These are phyloP conservation scores for Rattus norvegicus DNA, from an alignment of 2,113 vertebrate species.

Conservation along the genomic window DNA sequence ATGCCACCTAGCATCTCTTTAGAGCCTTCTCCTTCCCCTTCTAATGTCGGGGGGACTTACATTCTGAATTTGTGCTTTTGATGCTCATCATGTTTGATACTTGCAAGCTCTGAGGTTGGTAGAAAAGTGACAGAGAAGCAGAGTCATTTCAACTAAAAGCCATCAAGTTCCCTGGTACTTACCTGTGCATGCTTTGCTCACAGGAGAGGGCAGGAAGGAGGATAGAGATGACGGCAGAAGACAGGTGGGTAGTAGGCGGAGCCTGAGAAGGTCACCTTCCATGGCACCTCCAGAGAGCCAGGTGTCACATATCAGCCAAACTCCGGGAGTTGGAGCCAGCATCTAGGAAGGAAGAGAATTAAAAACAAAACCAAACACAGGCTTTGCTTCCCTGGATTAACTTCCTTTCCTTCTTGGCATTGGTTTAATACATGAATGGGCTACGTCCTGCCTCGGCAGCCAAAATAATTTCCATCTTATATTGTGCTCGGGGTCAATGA, in stretches of 20 bases:
- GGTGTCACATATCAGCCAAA: neutral
- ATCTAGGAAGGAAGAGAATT: constrained; percentile 46
- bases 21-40: neutral
- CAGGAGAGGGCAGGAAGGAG: neutral
- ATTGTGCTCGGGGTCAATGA: constrained; percentile 9
- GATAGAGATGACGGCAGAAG: neutral
- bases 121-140: constrained; percentile 9
- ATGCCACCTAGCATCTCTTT: constrained; percentile 7
- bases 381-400: constrained; percentile 26
- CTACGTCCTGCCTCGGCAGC: neutral
- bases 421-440: constrained; percentile 47
- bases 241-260: neutral
- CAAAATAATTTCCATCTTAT: constrained; percentile 60
- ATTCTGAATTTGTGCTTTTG: constrained; percentile 46
- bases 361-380: constrained; percentile 40
- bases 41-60: constrained; percentile 14
- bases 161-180: neutral
- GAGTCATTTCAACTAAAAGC: constrained; percentile 1
- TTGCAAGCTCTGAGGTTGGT: constrained; percentile 40
- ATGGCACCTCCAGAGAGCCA: neutral
- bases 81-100: constrained; percentile 31
- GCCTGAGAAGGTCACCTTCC: neutral
- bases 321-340: neutral
- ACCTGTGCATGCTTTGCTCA: neutral
- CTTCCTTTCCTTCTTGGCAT: constrained; percentile 16